Percentiles rank a stretch among this genome's conserved stretches.
These are phyloP conservation scores for Pyrrhura leucotis DNA, from an alignment of 2,797 vertebrate species.

Conservation along the genomic window DNA sequence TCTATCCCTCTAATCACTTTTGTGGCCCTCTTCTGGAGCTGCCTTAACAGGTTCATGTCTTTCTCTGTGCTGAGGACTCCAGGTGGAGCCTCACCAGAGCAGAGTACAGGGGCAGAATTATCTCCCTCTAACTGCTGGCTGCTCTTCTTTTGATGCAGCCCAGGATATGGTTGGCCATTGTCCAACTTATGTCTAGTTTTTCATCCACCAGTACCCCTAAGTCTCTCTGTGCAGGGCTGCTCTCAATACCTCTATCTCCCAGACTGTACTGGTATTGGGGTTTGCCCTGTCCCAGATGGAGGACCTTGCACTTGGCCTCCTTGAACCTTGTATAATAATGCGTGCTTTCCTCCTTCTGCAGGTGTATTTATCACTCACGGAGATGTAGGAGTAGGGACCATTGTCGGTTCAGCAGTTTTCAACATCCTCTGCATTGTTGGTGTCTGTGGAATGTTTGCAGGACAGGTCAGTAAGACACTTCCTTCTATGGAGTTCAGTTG, in stretches of 20 bases:
- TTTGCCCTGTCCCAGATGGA: neutral
- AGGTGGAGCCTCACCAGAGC: neutral
- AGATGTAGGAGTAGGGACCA: slow-evolving; percentile 96
- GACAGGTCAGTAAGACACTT: slow-evolving; percentile 84
- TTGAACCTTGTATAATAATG: neutral
- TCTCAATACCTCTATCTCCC: neutral
- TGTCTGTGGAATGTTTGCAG: slow-evolving; percentile 95
- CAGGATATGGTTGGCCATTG: neutral
- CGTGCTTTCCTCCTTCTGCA: slow-evolving; percentile 51
- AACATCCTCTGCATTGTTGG: slow-evolving; percentile 98
- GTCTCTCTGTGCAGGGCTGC: neutral
- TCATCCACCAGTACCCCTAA: neutral
- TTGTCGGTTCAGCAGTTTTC: slow-evolving; percentile 97
- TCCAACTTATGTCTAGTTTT: neutral
- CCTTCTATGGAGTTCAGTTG: neutral
- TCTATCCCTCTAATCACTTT: neutral
- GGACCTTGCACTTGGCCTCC: neutral
- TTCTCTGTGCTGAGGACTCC: neutral
- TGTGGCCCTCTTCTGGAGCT: neutral
- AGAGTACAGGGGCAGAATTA: neutral
- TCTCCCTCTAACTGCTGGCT: neutral
- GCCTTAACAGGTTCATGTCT: neutral
- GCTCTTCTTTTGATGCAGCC: neutral
- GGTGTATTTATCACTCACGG: slow-evolving; percentile 98
- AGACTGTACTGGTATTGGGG: neutral